Conservation (phyloP, 2,113 vertebrate genomes). For the Fregetta grallaria region DNA sequence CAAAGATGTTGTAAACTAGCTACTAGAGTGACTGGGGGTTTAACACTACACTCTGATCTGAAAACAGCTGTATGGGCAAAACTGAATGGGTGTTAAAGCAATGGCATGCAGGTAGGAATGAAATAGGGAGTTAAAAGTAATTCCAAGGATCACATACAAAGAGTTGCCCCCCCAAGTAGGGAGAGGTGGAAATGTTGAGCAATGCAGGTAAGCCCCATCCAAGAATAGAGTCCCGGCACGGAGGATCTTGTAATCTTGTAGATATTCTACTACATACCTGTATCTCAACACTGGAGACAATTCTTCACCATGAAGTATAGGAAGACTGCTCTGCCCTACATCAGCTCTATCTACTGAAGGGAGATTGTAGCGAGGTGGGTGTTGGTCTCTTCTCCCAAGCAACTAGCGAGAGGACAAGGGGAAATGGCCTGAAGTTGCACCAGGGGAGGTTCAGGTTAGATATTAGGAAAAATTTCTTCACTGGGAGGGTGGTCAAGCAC, state of each 20-base stretch:
- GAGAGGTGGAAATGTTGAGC: not conserved
- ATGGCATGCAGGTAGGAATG: not conserved
- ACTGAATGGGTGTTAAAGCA: not conserved
- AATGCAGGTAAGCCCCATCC: not conserved
- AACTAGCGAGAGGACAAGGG: no score
- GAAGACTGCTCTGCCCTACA: no score
- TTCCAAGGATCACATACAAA: not conserved
- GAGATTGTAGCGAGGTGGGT: no score
- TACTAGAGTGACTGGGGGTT: accelerated
- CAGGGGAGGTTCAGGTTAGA: no score
- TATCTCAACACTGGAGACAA: not conserved
- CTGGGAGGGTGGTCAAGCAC: no score
- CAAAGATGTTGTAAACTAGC: not conserved
- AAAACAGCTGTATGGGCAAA: not conserved
- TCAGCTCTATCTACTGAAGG: not conserved
- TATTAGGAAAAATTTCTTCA: no score
- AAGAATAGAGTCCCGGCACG: not conserved
- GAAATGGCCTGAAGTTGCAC: no score
- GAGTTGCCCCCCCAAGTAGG: accelerated
- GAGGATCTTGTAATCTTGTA: not conserved
- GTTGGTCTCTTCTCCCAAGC: no score
- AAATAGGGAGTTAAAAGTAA: not conserved
- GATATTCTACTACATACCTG: not conserved
- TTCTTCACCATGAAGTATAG: not conserved
- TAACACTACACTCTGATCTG: not conserved